phyloP scores from a whole-genome alignment of 2,888 invertebrate species.

The Anthrax anthrax region DNA sequence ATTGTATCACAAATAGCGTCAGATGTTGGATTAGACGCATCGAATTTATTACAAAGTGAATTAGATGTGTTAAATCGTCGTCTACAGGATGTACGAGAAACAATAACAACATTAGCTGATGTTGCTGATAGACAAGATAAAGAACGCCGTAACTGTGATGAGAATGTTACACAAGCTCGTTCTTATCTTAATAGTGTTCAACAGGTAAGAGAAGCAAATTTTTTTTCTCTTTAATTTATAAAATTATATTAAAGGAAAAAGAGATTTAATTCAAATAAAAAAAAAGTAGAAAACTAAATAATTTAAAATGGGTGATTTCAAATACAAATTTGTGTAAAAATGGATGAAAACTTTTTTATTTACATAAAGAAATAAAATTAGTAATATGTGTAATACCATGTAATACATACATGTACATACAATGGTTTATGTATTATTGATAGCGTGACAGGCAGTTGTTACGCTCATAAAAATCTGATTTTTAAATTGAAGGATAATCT shows the following conservation, averaged over 20 bases:
- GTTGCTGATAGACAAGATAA: conserved; percentile 56
- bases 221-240: not conserved
- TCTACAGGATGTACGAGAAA: conserved; percentile 60
- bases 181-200: conserved; percentile 55
- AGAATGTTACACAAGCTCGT: conserved; percentile 43
- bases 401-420: too few relatives aligned
- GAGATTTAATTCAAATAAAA: too few relatives aligned
- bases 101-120: conserved; percentile 59
- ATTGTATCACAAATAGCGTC: conserved; percentile 65
- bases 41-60: conserved; percentile 58
- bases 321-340: too few relatives aligned
- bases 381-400: too few relatives aligned
- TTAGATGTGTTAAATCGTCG: conserved; percentile 60
- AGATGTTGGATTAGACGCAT: conserved; percentile 58
- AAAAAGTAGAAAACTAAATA: too few relatives aligned
- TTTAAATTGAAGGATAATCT: too few relatives aligned
- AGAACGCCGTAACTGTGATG: conserved; percentile 38
- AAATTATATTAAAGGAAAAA: not conserved
- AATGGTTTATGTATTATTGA: too few relatives aligned
- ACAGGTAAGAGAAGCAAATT: conserved; percentile 41
- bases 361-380: too few relatives aligned
- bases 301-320: too few relatives aligned
- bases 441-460: too few relatives aligned
- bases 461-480: too few relatives aligned
- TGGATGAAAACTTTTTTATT: too few relatives aligned